A percentile compares a stretch with the other conserved stretches of the same genome.
phyloP scores from a whole-genome alignment of 2,113 vertebrate species.

The Accipiter virgatus region DNA sequence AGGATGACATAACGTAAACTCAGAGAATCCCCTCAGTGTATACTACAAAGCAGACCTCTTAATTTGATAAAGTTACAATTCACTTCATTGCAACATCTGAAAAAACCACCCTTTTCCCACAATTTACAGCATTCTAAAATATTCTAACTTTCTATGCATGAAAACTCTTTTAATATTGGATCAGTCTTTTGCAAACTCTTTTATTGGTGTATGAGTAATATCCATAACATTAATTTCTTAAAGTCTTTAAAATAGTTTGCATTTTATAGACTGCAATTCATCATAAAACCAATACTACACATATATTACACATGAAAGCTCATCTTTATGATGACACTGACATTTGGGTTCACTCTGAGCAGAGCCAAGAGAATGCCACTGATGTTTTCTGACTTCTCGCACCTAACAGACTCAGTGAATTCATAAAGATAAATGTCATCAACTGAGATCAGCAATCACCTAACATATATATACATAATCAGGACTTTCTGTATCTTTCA shows the following conservation, averaged over 20 bases:
- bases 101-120: background rate
- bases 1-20: background rate
- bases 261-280: background rate
- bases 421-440: constrained; percentile 51
- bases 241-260: background rate
- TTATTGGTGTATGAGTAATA: background rate
- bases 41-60: background rate
- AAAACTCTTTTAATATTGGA: background rate
- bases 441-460: background rate
- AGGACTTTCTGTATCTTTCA: background rate
- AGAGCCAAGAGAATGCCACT: constrained; percentile 10
- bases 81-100: background rate
- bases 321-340: constrained; percentile 15
- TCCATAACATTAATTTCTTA: background rate
- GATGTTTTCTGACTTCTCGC: background rate
- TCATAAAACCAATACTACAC: background rate
- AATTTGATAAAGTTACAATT: background rate
- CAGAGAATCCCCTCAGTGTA: background rate
- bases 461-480: background rate
- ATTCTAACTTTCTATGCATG: background rate
- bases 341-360: constrained; percentile 22
- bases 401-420: constrained; percentile 25
- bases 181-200: background rate
- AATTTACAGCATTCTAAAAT: background rate
- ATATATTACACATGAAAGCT: background rate